These are phyloP conservation scores for Agrilus planipennis DNA, from an alignment of 1,140 invertebrate species.

Conservation along the genomic window DNA sequence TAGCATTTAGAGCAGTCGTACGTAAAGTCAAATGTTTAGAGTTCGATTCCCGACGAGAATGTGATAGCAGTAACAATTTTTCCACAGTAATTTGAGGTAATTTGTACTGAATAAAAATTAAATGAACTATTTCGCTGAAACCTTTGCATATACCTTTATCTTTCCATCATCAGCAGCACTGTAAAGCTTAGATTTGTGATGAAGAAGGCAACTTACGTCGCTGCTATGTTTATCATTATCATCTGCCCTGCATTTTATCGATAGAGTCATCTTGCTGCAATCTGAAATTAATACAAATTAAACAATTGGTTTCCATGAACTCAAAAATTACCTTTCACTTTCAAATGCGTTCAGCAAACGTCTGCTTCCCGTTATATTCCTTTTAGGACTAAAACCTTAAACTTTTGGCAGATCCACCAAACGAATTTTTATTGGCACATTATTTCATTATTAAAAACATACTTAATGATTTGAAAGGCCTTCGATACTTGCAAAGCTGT, in stretches of 20 bases:
- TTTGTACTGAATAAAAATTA: not conserved
- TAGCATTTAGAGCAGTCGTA: not conserved
- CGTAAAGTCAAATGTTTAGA: not conserved
- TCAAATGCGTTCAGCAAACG: no score
- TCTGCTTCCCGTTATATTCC: no score
- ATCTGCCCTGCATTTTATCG: constrained; percentile 20
- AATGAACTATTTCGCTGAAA: not conserved
- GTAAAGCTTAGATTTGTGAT: constrained; percentile 32
- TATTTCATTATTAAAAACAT: no score
- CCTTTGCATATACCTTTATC: constrained; percentile 32
- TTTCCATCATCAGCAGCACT: constrained; percentile 38
- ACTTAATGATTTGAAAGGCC: no score
- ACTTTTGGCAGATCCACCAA: no score
- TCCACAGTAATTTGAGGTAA: not conserved
- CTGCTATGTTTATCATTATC: constrained; percentile 32
- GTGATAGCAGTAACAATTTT: not conserved
- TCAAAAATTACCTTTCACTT: no score
- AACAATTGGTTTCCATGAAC: no score
- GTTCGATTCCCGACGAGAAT: not conserved
- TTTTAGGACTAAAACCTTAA: no score
- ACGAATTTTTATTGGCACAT: no score
- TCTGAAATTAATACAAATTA: not conserved
- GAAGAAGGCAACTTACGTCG: constrained; percentile 33
- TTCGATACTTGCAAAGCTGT: no score
- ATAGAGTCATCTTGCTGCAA: constrained; percentile 23